Evolutionary conservation across 1,140 invertebrate species (phyloP).

Genomic region (Gryon sp.): DNA sequence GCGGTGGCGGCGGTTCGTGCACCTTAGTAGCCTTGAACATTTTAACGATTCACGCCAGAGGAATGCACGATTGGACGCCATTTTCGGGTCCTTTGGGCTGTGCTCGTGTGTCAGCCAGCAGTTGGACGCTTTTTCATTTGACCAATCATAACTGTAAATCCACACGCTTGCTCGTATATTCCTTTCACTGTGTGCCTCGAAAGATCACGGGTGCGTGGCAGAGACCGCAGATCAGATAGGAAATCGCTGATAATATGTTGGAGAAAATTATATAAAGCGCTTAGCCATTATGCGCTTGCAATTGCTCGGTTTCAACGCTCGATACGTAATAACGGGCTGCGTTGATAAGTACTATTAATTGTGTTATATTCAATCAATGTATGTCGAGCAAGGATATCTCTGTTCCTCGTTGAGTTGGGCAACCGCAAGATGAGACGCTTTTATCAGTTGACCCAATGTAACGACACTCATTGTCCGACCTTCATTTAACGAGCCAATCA

Average conservation of each 20-base stretch:
- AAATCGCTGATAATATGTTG: conserved; percentile 44
- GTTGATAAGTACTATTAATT: conserved; percentile 15
- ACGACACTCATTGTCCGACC: conserved; percentile 57
- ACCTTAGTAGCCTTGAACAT: conserved; percentile 48
- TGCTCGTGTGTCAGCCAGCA: too few relatives aligned
- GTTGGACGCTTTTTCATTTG: conserved; percentile 1
- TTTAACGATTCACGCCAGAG: conserved; percentile 60
- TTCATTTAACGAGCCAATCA: conserved; percentile 73
- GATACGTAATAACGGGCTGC: conserved; percentile 14
- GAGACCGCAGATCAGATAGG: conserved; percentile 18
- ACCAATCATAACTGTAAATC: too few relatives aligned
- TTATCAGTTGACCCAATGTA: conserved; percentile 66
- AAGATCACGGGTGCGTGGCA: conserved; percentile 28
- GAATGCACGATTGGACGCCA: conserved; percentile 47
- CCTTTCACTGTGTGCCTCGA: conserved; percentile 34
- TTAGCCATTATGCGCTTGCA: conserved; percentile 6
- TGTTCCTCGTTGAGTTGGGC: conserved; percentile 1
- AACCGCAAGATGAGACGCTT: conserved; percentile 2
- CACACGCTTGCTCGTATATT: conserved; percentile 5
- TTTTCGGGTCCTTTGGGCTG: conserved; percentile 27
- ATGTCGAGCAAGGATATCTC: not conserved
- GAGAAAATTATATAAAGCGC: conserved; percentile 36
- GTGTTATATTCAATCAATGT: conserved; percentile 11
- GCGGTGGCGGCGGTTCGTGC: conserved; percentile 15
- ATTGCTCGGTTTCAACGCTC: not conserved